phyloP scores from a whole-genome alignment of 2,797 vertebrate genomes.

The Malacoraja senta region DNA sequence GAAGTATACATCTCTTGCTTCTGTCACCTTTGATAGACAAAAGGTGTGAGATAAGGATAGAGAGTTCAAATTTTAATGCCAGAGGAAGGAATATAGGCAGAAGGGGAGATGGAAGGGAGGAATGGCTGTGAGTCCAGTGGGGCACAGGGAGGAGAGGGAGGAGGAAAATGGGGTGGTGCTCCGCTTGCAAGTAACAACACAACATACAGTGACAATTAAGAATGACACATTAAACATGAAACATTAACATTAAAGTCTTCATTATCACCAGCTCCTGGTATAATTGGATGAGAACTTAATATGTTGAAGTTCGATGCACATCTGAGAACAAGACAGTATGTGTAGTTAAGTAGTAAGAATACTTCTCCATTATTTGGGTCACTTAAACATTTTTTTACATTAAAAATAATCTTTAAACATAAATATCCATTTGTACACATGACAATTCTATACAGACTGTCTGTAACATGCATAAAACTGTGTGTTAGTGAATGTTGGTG shows the following conservation, averaged over 20 bases:
- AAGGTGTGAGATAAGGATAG: no score
- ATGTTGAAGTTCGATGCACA: not conserved
- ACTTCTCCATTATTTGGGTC: not conserved
- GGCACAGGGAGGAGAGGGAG: no score
- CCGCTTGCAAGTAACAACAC: no score
- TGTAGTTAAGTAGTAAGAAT: not conserved
- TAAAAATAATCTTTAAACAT: not conserved
- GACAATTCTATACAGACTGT: not conserved
- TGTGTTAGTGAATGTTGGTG: not conserved
- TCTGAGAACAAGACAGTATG: not conserved
- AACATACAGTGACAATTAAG: no score
- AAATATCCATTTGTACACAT: not conserved
- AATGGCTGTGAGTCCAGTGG: no score
- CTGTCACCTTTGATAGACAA: not conserved
- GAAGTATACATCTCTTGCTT: not conserved
- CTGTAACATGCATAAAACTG: not conserved
- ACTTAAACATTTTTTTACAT: not conserved
- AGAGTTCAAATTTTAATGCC: not conserved
- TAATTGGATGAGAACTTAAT: not conserved
- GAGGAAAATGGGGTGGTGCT: no score
- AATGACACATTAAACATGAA: no score
- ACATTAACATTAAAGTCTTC: no score
- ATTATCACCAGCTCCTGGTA: not conserved
- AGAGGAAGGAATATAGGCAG: no score
- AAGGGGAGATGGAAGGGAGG: no score